Evolutionary conservation across 2,797 vertebrate species (phyloP).

Genomic region (Tauraco hartlaubi): DNA sequence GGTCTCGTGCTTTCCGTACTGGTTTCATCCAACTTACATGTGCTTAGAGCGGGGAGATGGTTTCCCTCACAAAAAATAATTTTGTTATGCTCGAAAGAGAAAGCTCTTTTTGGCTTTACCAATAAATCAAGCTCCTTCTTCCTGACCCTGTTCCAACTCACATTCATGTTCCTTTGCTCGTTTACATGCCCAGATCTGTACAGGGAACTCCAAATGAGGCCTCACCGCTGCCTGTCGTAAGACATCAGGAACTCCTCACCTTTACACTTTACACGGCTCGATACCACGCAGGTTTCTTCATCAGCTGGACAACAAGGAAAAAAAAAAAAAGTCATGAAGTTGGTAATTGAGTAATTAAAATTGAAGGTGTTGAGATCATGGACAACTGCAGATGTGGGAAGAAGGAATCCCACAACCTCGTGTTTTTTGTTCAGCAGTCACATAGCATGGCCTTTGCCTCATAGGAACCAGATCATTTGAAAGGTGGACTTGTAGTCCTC

Average conservation of each 20-base stretch:
- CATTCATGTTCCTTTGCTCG: neutral
- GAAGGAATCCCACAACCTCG: neutral
- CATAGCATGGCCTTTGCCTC: neutral
- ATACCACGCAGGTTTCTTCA: neutral
- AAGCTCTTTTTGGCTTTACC: neutral
- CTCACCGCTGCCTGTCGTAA: fast-evolving
- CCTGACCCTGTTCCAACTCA: neutral
- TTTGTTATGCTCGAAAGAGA: neutral
- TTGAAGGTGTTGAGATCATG: neutral
- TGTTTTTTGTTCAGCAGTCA: neutral
- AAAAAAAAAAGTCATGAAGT: neutral
- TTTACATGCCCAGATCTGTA: neutral
- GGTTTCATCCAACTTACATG: neutral
- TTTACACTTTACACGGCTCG: neutral
- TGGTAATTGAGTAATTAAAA: neutral
- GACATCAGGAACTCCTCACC: neutral
- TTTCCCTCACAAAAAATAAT: neutral
- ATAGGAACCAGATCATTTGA: neutral
- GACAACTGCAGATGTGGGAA: neutral
- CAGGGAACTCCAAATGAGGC: neutral
- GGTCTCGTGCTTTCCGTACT: neutral
- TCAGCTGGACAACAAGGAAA: neutral
- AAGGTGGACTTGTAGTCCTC: neutral
- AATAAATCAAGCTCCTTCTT: neutral
- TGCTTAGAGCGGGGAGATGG: neutral